Evolutionary conservation across 2,888 invertebrate genomes (phyloP), one percentile per base, ranked within the genome.

Genomic region (Malthinus seriepunctatus): DNA sequence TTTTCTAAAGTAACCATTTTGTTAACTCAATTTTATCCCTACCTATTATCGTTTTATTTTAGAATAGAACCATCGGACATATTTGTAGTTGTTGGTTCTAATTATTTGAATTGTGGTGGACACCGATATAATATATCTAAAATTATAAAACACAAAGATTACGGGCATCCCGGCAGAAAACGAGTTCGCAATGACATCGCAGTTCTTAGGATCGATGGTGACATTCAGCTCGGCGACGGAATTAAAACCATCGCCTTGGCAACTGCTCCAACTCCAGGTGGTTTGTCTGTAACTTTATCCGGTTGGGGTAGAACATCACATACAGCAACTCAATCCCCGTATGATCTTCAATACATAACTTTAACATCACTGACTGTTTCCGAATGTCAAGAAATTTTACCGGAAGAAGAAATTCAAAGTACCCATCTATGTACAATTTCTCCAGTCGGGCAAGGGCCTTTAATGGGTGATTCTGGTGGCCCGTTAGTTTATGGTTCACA

Each of bases 261-360:
- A n/a, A n/a, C n/a, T n/a, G n/a, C n/a, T n/a, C n/a, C n/a, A n/a
- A n/a, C n/a, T n/a, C n/a, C n/a, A n/a, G n/a, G n/a, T n/a, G n/a
- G n/a, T n/a, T n/a, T n/a, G n/a, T n/a, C n/a, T n/a, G 14, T 6
- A 6, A 15, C 23, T n/a, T n/a, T n/a, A n/a, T n/a, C n/a, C n/a
- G n/a, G n/a, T n/a, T n/a, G n/a, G n/a, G n/a, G n/a, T n/a, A n/a
- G n/a, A n/a, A n/a, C n/a, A n/a, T n/a, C n/a, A n/a, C n/a, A n/a
- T n/a, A n/a, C n/a, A n/a, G n/a, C n/a, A n/a, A n/a, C n/a, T n/a
- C n/a, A n/a, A n/a, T n/a, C n/a, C n/a, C n/a, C n/a, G n/a, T 79
- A 81, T 53, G 77, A 81, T 6, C 77, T 86, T 7, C 86, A 86
- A 66, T 81, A 80, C 70, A 83, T 86, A 51, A 74, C 80, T 62